Conservation (phyloP, 2,113 vertebrate species). For the Gavia stellata region DNA sequence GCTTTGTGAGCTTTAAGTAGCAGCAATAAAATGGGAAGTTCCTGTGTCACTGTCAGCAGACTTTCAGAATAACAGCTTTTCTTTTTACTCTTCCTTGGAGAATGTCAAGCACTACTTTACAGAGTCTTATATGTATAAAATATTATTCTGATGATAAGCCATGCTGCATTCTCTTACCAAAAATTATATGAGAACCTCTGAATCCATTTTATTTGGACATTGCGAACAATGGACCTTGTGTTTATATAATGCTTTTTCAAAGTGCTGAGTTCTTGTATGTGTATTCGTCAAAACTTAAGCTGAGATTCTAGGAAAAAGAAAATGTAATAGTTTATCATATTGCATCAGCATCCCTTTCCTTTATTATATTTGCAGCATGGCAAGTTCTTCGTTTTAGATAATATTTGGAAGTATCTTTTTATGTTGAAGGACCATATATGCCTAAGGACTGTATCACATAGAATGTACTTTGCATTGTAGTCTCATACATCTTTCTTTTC, state of each 20-base stretch:
- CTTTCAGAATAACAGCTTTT: not conserved
- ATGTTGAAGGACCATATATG: not conserved
- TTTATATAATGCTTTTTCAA: not conserved
- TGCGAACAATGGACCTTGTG: not conserved
- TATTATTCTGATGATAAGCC: not conserved
- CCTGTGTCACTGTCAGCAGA: not conserved
- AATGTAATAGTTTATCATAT: not conserved
- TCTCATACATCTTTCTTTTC: not conserved
- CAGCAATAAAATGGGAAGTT: not conserved
- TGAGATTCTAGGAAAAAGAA: not conserved
- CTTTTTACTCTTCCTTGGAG: not conserved
- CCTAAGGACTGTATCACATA: not conserved
- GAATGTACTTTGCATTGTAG: not conserved
- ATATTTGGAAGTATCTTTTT: not conserved
- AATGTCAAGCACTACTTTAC: not conserved
- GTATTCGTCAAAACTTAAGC: not conserved
- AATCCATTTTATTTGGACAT: not conserved
- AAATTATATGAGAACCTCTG: not conserved
- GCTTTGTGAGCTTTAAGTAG: not conserved
- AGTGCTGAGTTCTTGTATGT: not conserved
- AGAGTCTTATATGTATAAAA: not conserved
- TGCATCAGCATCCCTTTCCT: not conserved
- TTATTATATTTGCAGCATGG: not conserved
- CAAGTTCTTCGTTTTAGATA: not conserved
- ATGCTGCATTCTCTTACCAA: not conserved